Evolutionary conservation across 1,140 invertebrate species (phyloP).

Genomic region (Brachionus plicatilis): DNA sequence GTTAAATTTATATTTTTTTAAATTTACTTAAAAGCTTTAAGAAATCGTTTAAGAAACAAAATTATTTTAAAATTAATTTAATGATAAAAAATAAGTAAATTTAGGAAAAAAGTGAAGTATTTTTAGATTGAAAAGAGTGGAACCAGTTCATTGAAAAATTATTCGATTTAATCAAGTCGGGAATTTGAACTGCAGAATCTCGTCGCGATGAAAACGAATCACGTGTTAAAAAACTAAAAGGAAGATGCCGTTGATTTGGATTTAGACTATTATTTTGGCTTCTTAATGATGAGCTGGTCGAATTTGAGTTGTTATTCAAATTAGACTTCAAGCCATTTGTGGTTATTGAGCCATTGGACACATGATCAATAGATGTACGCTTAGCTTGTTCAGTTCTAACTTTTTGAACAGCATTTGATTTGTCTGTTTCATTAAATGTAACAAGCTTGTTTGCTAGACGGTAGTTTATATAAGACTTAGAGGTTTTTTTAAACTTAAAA

Average conservation of each 20-base stretch:
- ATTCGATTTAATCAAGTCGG: conserved; percentile 19
- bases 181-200: background rate
- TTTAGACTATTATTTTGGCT: background rate
- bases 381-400: conserved; percentile 11
- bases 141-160: conserved; percentile 34
- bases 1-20: too few species aligned
- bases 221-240: conserved; percentile 6
- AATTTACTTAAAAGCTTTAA: too few species aligned
- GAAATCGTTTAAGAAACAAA: too few species aligned
- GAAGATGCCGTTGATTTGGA: background rate
- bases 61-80: too few species aligned
- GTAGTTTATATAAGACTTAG: background rate
- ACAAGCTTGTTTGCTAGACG: background rate
- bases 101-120: conserved; percentile 21
- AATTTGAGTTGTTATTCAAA: background rate
- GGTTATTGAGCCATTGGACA: background rate
- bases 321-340: background rate
- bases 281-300: background rate
- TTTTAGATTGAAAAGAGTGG: conserved; percentile 16
- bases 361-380: background rate
- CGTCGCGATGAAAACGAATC: conserved; percentile 16
- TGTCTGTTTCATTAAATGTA: background rate
- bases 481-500: background rate
- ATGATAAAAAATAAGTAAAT: background rate
- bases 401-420: background rate